Base-by-base conservation (phyloP, 2,113 vertebrate genomes). In the Mormyrus iriodes region DNA sequence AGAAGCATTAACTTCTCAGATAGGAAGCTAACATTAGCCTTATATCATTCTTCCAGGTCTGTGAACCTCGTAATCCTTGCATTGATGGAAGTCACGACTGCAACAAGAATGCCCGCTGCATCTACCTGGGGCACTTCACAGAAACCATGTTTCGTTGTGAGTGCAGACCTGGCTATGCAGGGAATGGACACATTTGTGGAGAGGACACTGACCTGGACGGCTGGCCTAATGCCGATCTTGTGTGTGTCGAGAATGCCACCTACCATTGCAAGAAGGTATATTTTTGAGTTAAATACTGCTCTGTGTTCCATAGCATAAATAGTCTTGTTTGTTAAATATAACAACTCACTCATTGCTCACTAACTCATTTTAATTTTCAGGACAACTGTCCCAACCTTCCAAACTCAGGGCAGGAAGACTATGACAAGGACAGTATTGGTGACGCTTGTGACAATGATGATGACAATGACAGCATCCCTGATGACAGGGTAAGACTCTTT, bases 351-450 rank as follows among this genome's bases (percentile, higher is more conserved):
- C 3, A n/a, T 84, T 7, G 19, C 21, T 24, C 44, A 42, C 42
- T 82, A 84, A 84, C 5, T 48, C 89, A 94, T 49, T 90, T 93
- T 92, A 27, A 88, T 91, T 92, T 94, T 87, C 89, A 99, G 98
- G 98, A 99, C 93, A 99, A 99, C 89, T 99, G 98, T 91, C 98
- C 98, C 88, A 97, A 94, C 91, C 96, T 99, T 89, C 98, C 98
- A 90, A 99, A 99, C 94, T 99, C 98, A 35, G 98, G 98, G 4
- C 98, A 99, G 92, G 98, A 99, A 95, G 98, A 99, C 93, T 97
- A 99, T 4, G 98, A 99, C 95, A 99, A 97, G 92, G 98, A 99
- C 89, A 98, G 98, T 85, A 94, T 96, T 51, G 98, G 98, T 19
- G 98, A 99, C 92, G 98, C 98, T 93, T 99, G 98, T 92, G 98